Base-by-base conservation (phyloP, 2,888 invertebrate genomes). In the Abrostola triplasia region DNA sequence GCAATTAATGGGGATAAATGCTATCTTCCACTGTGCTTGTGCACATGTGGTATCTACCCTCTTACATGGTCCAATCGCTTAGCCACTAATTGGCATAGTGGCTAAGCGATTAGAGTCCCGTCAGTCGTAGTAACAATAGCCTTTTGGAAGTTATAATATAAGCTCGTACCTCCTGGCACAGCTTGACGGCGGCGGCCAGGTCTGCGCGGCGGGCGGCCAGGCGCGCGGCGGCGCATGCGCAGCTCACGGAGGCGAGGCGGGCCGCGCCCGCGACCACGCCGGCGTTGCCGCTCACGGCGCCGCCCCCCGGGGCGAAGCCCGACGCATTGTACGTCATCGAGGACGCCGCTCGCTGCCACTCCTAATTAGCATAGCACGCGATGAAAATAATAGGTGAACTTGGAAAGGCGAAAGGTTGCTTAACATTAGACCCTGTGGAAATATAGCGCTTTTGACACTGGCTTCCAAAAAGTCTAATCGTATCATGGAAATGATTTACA, bases 161-260 rank as follows among this genome's bases (percentile, higher is more conserved):
- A 10, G 11, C 0, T 57, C 82, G 64, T 41, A 93, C 94, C 90
- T 94, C 91, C 79, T 94, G 94, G 70, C 93, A 92, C 55, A 70
- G 71, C 61, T 92, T 90, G 57, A 94, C 92, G 35, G 81, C 73
- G 58, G 86, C 87, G 0, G 92, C 88, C 36, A 92, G 81, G 40
- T 85, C 88, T 0, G 93, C 92, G 42, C 83, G 66, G 1, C 90
- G 87, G 66, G 93, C 92, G 67, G 88, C 88, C 0, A 94, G 89
- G 4, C 92, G 61, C 6, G 94, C 92, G 57, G 94, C 94, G 12
- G 93, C 94, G 89, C 93, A 94, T 0, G 94, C 94, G 85, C 92
- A 92, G 65, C 88, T 88, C 0, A 94, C 94, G 67, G 92, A 92
- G 0, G 94, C 94, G n/a, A 94, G 86, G 5, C 94, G 85, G 77